These are phyloP conservation scores for Platysternon megacephalum DNA, from an alignment of 2,113 vertebrate species.

Conservation along the genomic window DNA sequence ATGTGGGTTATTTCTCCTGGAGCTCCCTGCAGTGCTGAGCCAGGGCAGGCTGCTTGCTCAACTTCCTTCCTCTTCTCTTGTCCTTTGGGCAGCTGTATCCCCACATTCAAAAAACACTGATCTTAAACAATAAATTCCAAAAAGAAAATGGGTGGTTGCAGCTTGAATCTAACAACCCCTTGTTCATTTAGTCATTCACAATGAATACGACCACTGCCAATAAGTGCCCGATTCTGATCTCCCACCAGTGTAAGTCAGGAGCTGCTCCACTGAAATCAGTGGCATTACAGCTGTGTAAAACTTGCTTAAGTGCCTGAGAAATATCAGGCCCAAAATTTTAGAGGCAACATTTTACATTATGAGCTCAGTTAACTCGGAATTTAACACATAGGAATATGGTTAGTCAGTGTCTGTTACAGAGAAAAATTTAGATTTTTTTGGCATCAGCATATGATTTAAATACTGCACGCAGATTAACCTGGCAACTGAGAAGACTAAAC, in stretches of 20 bases:
- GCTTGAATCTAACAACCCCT: background rate
- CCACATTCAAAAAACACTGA: background rate
- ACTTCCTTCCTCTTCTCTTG: background rate
- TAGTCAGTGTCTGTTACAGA: background rate
- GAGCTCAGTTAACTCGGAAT: background rate
- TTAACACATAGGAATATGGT: background rate
- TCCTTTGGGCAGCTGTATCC: background rate
- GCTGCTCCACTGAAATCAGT: background rate
- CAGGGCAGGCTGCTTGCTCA: background rate
- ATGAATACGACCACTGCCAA: background rate
- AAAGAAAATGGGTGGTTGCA: background rate
- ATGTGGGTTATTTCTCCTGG: background rate
- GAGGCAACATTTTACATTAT: background rate
- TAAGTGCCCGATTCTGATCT: background rate
- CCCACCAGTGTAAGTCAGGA: background rate
- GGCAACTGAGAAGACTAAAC: background rate
- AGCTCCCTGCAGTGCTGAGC: background rate
- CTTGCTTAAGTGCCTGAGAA: slow-evolving; percentile 4
- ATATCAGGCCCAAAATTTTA: background rate
- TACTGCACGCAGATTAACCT: background rate
- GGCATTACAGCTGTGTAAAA: background rate
- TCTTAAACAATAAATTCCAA: background rate
- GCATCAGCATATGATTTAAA: background rate
- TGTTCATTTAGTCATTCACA: slow-evolving; percentile 8
- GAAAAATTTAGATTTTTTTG: background rate